Conservation (phyloP, 2,113 vertebrate species). For the Hymenochirus boettgeri region DNA sequence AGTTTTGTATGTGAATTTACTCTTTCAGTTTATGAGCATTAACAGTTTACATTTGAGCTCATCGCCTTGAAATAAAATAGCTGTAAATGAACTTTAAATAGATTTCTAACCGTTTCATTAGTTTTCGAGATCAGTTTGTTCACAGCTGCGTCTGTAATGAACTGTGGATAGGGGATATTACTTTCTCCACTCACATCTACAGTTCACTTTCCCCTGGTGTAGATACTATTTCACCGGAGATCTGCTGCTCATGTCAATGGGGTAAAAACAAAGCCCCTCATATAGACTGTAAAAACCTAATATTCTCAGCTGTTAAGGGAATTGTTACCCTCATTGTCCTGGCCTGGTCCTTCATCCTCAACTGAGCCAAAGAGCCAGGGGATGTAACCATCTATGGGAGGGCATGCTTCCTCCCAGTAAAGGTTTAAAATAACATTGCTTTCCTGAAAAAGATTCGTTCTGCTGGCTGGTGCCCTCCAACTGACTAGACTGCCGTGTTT, state of each 20-base stretch:
- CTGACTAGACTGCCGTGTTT: too few species aligned
- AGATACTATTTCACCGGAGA: too few species aligned
- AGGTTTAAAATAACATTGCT: too few species aligned
- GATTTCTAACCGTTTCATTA: constrained; percentile 50
- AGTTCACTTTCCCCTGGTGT: too few species aligned
- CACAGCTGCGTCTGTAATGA: constrained; percentile 48
- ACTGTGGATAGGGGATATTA: too few species aligned
- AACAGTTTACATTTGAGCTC: constrained; percentile 46
- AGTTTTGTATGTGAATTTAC: constrained; percentile 14
- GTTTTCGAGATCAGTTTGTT: constrained; percentile 38
- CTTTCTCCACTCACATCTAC: too few species aligned
- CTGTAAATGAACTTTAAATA: constrained; percentile 50
- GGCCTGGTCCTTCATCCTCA: constrained; percentile 39
- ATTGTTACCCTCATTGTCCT: constrained; percentile 42
- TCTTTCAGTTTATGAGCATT: constrained; percentile 48
- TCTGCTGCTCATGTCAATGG: too few species aligned
- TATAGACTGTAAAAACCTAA: too few species aligned
- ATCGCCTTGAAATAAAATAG: constrained; percentile 47
- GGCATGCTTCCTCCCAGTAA: constrained; percentile 11
- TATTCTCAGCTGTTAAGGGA: constrained; percentile 38
- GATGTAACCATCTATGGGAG: constrained; percentile 16
- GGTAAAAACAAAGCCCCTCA: too few species aligned
- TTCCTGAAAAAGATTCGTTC: too few species aligned
- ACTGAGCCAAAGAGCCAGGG: too few species aligned
- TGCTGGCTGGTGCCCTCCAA: too few species aligned